These are phyloP conservation scores for Adelges cooleyi DNA, from an alignment of 1,140 invertebrate species.

Conservation along the genomic window DNA sequence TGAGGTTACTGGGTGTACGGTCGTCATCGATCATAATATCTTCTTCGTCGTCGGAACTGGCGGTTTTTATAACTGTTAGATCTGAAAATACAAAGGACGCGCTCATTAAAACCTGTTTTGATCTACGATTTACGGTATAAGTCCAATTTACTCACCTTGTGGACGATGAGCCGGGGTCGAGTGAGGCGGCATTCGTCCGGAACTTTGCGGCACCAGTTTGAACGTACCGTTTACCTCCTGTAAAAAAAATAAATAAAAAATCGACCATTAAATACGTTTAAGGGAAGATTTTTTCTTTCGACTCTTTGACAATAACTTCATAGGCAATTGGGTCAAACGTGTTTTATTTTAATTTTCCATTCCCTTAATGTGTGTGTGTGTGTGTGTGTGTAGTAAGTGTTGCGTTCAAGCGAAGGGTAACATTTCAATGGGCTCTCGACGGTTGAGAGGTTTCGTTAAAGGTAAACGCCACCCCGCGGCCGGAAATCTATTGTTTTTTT, in stretches of 20 bases:
- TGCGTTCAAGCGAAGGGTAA: background rate
- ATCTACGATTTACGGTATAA: background rate
- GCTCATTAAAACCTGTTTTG: too few species aligned
- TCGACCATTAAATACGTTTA: background rate
- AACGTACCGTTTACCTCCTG: constrained; percentile 43
- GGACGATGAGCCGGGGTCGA: constrained; percentile 11
- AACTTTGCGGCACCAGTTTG: constrained; percentile 42
- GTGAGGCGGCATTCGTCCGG: constrained; percentile 37
- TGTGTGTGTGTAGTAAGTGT: background rate
- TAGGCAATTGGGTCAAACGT: constrained; percentile 7
- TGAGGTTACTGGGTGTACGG: background rate
- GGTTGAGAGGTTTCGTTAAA: constrained; percentile 3
- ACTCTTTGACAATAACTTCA: too few species aligned
- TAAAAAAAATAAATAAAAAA: constrained; percentile 27
- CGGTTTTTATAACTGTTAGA: background rate
- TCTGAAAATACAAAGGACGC: background rate
- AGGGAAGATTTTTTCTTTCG: too few species aligned
- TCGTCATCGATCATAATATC: constrained; percentile 17
- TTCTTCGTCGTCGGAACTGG: background rate
- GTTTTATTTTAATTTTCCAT: background rate
- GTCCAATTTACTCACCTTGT: background rate
- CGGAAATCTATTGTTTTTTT: background rate
- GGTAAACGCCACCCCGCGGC: background rate
- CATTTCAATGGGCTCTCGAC: constrained; percentile 22
- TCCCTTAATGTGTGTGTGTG: background rate